Evolutionary conservation across 2,113 vertebrate genomes (phyloP), one percentile per base, ranked within the genome.

Genomic region (Stegostoma tigrinum): DNA sequence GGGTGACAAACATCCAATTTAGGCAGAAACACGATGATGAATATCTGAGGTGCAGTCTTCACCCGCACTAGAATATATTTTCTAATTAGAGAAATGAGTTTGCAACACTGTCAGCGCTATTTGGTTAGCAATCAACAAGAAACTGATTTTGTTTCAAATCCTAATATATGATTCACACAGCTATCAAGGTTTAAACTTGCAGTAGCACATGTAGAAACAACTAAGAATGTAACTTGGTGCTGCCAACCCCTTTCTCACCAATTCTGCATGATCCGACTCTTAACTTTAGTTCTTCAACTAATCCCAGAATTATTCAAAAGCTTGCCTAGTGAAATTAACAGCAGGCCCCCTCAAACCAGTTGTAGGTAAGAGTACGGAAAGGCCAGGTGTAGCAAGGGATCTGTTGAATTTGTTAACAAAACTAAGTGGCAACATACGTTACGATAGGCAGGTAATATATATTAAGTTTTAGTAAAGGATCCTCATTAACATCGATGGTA

Each of bases 71-170:
- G 61, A 91, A 91, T 64, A 91, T 38, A 45, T 83, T 42, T 93
- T 67, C 45, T 55, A 55, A 89, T 89, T 30, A 30, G 24, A 14
- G 86, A 38, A 3, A 67, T 94, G n/a, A 67, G 15, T 67, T 66
- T 66, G 61, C 5, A 67, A 15, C 61, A 86, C 21, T 19, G 55
- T 90, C 64, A 70, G 38, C 38, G 48, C 24, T 45, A 38, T 72
- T 68, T 70, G 19, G 23, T 94, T 67, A 94, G 66, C 66, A 94
- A 94, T 61, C 52, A 90, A 90, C 87, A 90, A 52, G 24, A 52
- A 89, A 89, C n/a, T 67, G 61, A 21, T 94, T 68, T 94, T 90
- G 52, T 38, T 94, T 94, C 64, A 94, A 94, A 94, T 66, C 5
- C 90, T 19, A 67, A 64, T 17, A 67, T 42, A 67, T 68, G 91